phyloP scores from a whole-genome alignment of 2,888 invertebrate species.

The Hoplodrina blanda region DNA sequence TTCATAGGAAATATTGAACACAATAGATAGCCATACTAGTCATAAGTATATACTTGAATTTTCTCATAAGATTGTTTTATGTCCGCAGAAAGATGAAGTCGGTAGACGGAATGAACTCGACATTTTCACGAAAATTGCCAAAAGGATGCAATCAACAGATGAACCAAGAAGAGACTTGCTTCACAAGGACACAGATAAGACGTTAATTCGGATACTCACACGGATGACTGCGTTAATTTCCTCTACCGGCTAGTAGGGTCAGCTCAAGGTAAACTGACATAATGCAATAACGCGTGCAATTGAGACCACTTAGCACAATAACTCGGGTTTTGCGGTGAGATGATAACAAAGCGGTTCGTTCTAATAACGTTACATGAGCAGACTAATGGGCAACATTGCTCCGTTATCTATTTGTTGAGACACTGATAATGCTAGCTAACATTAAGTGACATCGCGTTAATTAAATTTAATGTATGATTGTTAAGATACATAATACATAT shows the following conservation, averaged over 20 bases:
- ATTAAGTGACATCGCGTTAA: conserved; percentile 39
- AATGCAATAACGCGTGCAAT: conserved; percentile 58
- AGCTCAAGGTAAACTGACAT: conserved; percentile 49
- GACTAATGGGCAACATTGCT: conserved; percentile 50
- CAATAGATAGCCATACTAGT: neutral
- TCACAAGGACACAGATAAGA: conserved; percentile 23
- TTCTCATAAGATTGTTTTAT: neutral
- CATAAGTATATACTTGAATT: neutral
- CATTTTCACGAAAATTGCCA: conserved; percentile 4
- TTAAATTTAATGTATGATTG: conserved; percentile 44
- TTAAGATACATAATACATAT: conserved; percentile 13
- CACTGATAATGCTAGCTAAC: conserved; percentile 38
- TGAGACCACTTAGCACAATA: conserved; percentile 52
- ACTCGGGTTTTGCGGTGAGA: conserved; percentile 37
- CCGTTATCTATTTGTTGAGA: conserved; percentile 48
- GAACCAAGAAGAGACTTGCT: neutral
- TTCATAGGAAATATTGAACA: neutral
- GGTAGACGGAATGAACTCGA: conserved; percentile 3
- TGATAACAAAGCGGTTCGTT: conserved; percentile 46
- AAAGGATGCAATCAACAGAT: neutral
- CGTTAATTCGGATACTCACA: conserved; percentile 30
- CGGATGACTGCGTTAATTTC: conserved; percentile 42
- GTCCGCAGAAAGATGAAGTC: neutral
- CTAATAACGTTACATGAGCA: conserved; percentile 56
- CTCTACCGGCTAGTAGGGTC: conserved; percentile 35